Evolutionary conservation across 23 tunicate genomes (phyloP).

Genomic region (Ciona savignyi): DNA sequence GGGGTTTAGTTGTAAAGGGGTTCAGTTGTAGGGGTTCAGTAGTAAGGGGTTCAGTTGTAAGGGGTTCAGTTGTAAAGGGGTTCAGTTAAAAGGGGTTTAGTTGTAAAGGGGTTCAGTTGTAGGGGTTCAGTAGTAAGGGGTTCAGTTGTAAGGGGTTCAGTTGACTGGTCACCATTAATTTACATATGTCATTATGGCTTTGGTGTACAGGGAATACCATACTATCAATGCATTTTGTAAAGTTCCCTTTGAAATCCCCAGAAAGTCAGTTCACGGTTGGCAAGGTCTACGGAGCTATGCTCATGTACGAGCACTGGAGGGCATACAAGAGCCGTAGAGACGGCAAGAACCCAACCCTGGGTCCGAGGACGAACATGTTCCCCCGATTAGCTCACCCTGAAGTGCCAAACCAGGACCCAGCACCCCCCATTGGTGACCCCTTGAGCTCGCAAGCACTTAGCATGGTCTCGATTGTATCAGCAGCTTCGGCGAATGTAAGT

Average conservation of each 20-base stretch:
- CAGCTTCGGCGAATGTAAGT: constrained; percentile 43
- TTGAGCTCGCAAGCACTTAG: constrained; percentile 6
- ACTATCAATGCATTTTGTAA: too few relatives aligned
- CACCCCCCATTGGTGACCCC: not conserved
- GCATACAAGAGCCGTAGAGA: constrained; percentile 83
- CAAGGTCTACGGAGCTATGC: constrained; percentile 92
- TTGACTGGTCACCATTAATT: too few relatives aligned
- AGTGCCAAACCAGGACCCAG: constrained; percentile 2
- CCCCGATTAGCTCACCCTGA: constrained; percentile 21
- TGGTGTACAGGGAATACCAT: too few relatives aligned
- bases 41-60: too few relatives aligned
- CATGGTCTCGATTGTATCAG: constrained; percentile 41
- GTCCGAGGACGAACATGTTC: constrained; percentile 16
- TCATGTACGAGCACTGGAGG: constrained; percentile 99
- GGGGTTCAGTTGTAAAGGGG: too few relatives aligned
- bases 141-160: too few relatives aligned
- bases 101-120: too few relatives aligned
- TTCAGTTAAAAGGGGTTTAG: too few relatives aligned
- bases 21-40: too few relatives aligned
- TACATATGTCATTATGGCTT: not conserved
- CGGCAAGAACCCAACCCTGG: constrained; percentile 35
- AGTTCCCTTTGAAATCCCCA: not conserved
- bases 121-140: too few relatives aligned
- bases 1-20: too few relatives aligned
- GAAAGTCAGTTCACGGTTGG: constrained; percentile 75